These are phyloP conservation scores for Dysidea cf. avara DNA, from an alignment of 37 sponge, comb jelly and placozoan genomes.

Conservation along the genomic window DNA sequence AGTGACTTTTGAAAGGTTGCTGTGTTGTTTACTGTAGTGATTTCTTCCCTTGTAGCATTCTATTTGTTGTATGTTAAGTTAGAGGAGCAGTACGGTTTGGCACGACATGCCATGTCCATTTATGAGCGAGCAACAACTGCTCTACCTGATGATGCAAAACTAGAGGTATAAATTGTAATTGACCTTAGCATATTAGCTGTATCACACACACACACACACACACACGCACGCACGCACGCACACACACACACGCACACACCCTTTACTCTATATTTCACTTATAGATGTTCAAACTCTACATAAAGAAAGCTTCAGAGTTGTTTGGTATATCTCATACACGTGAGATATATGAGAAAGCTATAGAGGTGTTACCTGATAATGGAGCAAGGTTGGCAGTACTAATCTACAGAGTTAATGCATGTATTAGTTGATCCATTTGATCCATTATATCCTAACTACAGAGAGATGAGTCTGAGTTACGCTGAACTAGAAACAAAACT, in stretches of 20 bases:
- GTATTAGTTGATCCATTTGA: slow-evolving; percentile 4
- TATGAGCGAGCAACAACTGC: slow-evolving; percentile 95
- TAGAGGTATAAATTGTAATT: too few species aligned
- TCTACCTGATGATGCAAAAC: slow-evolving; percentile 75
- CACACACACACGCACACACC: not conserved
- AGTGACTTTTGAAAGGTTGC: not conserved
- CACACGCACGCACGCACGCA: not conserved
- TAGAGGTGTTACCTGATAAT: slow-evolving; percentile 85
- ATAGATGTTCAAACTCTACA: slow-evolving; percentile 95
- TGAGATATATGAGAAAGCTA: slow-evolving; percentile 96
- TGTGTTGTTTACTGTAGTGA: not conserved
- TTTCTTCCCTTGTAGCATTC: slow-evolving; percentile 36
- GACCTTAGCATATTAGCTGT: not conserved
- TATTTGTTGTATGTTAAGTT: slow-evolving; percentile 95
- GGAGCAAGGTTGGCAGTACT: slow-evolving; percentile 56
- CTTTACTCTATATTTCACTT: not conserved
- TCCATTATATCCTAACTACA: slow-evolving; percentile 9
- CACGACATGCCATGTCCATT: slow-evolving; percentile 96
- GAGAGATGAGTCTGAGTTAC: slow-evolving; percentile 88
- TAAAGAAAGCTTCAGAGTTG: slow-evolving; percentile 83
- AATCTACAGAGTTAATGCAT: not conserved
- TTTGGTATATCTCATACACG: slow-evolving; percentile 96
- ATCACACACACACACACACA: too few species aligned
- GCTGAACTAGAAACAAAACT: slow-evolving; percentile 94
- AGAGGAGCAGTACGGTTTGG: slow-evolving; percentile 95